Conservation (phyloP, 2,888 invertebrate genomes). For the Sarcophaga carnaria region DNA sequence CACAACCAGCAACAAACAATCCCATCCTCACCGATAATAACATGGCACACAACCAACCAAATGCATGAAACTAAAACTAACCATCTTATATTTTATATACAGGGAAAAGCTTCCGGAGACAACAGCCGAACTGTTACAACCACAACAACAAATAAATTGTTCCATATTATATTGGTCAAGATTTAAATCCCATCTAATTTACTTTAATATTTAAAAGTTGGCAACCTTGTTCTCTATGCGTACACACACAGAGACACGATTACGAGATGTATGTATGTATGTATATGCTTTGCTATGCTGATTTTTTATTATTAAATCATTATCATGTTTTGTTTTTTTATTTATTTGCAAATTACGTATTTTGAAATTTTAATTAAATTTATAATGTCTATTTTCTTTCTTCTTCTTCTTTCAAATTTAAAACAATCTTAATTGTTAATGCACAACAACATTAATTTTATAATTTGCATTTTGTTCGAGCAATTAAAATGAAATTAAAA, state of each 20-base stretch:
- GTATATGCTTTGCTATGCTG: background rate
- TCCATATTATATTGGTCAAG: too few relatives aligned
- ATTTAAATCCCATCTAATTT: too few relatives aligned
- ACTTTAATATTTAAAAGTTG: background rate
- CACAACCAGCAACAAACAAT: too few relatives aligned
- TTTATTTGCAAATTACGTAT: conserved; percentile 36
- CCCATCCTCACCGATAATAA: too few relatives aligned
- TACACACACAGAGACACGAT: background rate
- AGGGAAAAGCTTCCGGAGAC: too few relatives aligned
- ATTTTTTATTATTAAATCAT: conserved; percentile 15
- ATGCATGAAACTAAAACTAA: too few relatives aligned
- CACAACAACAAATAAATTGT: too few relatives aligned
- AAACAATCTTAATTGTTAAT: background rate
- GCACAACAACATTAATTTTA: conserved; percentile 12
- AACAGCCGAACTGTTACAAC: too few relatives aligned
- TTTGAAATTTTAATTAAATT: conserved; percentile 31
- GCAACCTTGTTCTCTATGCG: conserved; percentile 1
- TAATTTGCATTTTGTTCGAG: conserved; percentile 39
- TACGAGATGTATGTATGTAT: background rate
- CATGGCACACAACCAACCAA: too few relatives aligned
- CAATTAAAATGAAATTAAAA: conserved; percentile 54
- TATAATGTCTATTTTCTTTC: background rate
- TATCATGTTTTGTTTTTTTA: background rate
- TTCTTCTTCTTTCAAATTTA: background rate
- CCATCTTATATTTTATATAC: too few relatives aligned